phyloP scores from a whole-genome alignment of 1,140 invertebrate species.

The Homarus americanus region DNA sequence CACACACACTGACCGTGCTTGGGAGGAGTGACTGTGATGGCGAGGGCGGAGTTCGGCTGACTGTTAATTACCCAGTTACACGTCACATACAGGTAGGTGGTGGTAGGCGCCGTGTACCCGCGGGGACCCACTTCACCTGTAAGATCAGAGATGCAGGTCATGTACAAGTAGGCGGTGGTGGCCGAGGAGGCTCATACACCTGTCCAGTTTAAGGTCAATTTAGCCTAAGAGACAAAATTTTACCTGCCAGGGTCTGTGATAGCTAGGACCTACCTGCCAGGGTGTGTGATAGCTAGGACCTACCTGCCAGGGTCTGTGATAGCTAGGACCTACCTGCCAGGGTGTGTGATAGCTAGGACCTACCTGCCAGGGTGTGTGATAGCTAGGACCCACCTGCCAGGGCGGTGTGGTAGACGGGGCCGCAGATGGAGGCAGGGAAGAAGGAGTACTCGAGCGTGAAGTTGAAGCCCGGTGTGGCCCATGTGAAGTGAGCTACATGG shows the following conservation, averaged over 20 bases:
- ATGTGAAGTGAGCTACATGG: conserved; percentile 51
- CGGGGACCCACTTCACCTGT: conserved; percentile 36
- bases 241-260: background rate
- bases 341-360: too few relatives aligned
- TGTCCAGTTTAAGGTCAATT: background rate
- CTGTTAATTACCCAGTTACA: conserved; percentile 29
- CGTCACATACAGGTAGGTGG: conserved; percentile 6
- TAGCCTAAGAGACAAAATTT: too few relatives aligned
- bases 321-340: too few relatives aligned
- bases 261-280: too few relatives aligned
- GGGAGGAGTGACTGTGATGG: conserved; percentile 27
- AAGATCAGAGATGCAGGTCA: too few relatives aligned
- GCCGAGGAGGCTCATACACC: background rate
- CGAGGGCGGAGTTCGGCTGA: conserved; percentile 3
- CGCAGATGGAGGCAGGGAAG: conserved; percentile 22
- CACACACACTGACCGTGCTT: conserved; percentile 17
- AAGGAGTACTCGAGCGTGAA: conserved; percentile 48
- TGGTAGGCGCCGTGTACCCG: background rate
- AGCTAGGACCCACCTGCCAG: background rate
- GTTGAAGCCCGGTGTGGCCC: conserved; percentile 36
- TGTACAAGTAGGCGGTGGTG: too few relatives aligned
- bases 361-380: too few relatives aligned
- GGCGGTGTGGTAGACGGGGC: conserved; percentile 1
- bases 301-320: too few relatives aligned
- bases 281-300: too few relatives aligned